phyloP scores from a whole-genome alignment of 2,797 vertebrate species.

The Sarcoramphus papa region DNA sequence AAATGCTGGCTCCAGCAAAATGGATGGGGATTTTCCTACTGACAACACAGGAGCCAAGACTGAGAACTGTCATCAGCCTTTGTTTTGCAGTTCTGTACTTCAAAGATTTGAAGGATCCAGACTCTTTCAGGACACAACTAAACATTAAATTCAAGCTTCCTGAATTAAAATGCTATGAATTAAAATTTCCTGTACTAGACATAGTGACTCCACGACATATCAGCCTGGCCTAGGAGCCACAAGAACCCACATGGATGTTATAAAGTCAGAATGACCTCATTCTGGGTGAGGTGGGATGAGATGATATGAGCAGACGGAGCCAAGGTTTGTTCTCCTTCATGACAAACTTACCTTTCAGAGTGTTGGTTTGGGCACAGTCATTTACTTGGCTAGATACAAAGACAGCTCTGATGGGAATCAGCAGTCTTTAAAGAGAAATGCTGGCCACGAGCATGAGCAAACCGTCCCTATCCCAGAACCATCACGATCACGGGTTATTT shows the following conservation, averaged over 20 bases:
- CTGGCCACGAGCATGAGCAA: neutral
- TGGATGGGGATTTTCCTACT: slow-evolving; percentile 1
- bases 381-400: neutral
- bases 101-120: neutral
- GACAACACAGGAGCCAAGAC: neutral
- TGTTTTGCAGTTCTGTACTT: neutral
- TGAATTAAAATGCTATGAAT: neutral
- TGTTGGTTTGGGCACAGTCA: neutral
- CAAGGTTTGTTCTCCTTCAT: neutral
- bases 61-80: neutral
- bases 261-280: slow-evolving; percentile 17
- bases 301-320: neutral
- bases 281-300: neutral
- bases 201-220: neutral
- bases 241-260: neutral
- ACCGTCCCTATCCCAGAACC: neutral
- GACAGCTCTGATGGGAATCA: neutral
- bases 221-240: neutral
- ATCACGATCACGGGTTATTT: neutral
- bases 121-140: neutral
- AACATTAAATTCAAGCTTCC: neutral
- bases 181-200: slow-evolving; percentile 1
- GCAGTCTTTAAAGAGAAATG: neutral
- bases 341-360: neutral
- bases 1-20: neutral